phyloP scores from a whole-genome alignment of 2,888 invertebrate species.

The Coecobrya sp. region DNA sequence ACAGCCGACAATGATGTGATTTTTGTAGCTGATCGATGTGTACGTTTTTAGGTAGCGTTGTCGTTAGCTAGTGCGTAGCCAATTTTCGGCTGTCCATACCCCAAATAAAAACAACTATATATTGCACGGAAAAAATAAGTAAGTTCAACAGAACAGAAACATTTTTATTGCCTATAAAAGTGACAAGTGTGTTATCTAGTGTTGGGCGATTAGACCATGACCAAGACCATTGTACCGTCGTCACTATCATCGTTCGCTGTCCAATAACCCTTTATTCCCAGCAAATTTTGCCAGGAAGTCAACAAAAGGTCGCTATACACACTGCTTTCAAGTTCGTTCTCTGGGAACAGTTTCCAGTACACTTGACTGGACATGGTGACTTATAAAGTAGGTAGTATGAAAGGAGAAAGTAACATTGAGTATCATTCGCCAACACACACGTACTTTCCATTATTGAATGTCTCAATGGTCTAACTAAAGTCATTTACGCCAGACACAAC shows the following conservation, averaged over 20 bases:
- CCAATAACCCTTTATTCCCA: neutral
- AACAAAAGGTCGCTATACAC: neutral
- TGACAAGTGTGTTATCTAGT: slow-evolving; percentile 18
- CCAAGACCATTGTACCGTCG: neutral
- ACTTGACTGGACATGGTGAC: slow-evolving; percentile 51
- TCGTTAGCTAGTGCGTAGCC: too few relatives aligned
- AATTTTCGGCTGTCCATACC: too few relatives aligned
- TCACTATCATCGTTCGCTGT: neutral
- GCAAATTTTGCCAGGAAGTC: slow-evolving; percentile 17
- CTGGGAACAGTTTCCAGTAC: slow-evolving; percentile 62
- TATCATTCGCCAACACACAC: neutral
- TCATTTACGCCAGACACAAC: slow-evolving; percentile 10
- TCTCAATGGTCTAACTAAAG: slow-evolving; percentile 21
- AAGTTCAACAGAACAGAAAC: neutral
- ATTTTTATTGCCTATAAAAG: slow-evolving; percentile 24
- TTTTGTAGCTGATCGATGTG: too few relatives aligned
- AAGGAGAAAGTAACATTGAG: neutral
- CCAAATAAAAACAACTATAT: neutral
- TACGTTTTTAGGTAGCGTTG: too few relatives aligned
- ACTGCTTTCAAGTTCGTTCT: slow-evolving; percentile 12
- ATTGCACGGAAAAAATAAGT: neutral
- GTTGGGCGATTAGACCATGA: neutral
- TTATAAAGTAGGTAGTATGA: neutral
- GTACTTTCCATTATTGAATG: slow-evolving; percentile 6
- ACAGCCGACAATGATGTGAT: too few relatives aligned